Evolutionary conservation across 2,797 vertebrate species (phyloP).

Genomic region (Caiman crocodilus): DNA sequence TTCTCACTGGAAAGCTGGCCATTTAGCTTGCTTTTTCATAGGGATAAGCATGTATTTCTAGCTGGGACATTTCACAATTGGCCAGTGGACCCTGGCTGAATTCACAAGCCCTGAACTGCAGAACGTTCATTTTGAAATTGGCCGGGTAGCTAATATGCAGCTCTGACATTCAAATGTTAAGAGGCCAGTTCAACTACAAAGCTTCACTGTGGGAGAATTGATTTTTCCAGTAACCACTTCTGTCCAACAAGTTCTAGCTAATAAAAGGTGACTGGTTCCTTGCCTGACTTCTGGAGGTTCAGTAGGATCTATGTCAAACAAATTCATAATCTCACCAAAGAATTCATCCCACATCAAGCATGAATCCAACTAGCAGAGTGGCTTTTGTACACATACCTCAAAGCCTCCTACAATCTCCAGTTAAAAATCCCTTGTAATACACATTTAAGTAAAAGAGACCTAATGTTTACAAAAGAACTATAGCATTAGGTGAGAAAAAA

Average conservation of each 20-base stretch:
- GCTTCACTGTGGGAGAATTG: not conserved
- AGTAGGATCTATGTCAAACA: not conserved
- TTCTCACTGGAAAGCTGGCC: not conserved
- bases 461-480: not conserved
- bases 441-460: accelerated
- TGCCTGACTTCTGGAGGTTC: not conserved
- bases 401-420: not conserved
- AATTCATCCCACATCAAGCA: not conserved
- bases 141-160: not conserved
- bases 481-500: not conserved
- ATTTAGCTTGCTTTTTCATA: not conserved
- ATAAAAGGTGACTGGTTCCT: not conserved
- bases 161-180: not conserved
- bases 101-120: not conserved
- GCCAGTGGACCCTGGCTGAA: not conserved
- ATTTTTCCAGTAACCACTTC: not conserved
- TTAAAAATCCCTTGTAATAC: not conserved
- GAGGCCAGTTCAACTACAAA: not conserved
- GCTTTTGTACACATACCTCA: not conserved
- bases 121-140: not conserved
- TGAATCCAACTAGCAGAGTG: not conserved
- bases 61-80: not conserved
- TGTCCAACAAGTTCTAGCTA: not conserved
- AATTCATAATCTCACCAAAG: not conserved
- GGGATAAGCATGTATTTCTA: not conserved